Percentiles rank a stretch among this genome's conserved stretches.
phyloP scores from a whole-genome alignment of 2,888 invertebrate species.

The Nemapogon koenigi region DNA sequence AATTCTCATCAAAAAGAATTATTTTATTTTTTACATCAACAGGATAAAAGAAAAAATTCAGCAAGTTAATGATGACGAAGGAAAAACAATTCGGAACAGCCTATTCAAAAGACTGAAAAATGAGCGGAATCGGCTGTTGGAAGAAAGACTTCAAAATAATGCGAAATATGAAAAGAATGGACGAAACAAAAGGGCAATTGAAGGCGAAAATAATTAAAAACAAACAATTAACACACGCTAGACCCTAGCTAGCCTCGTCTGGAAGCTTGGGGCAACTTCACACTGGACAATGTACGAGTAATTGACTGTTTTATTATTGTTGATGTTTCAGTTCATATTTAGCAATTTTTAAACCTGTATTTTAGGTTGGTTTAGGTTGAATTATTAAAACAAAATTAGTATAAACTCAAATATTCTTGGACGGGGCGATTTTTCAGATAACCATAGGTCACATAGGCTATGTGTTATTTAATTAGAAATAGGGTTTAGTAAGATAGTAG shows the following conservation, averaged over 20 bases:
- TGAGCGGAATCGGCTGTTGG: slow-evolving; percentile 49
- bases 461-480: too few relatives aligned
- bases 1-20: slow-evolving; percentile 2
- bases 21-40: slow-evolving; percentile 7
- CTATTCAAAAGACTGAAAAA: slow-evolving; percentile 51
- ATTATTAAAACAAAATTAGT: too few relatives aligned
- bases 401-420: too few relatives aligned
- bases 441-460: too few relatives aligned
- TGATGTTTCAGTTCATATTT: too few relatives aligned
- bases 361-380: too few relatives aligned
- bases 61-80: slow-evolving; percentile 57
- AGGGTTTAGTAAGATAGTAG: too few relatives aligned
- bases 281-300: too few relatives aligned
- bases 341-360: too few relatives aligned
- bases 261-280: too few relatives aligned
- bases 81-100: slow-evolving; percentile 42
- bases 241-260: slow-evolving; percentile 13
- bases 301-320: too few relatives aligned
- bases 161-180: slow-evolving; percentile 46
- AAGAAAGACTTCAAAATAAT: slow-evolving; percentile 53
- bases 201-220: slow-evolving; percentile 60
- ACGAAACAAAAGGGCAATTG: slow-evolving; percentile 59
- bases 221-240: slow-evolving; percentile 61
- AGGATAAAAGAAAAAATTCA: slow-evolving; percentile 14
- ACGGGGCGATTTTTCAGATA: too few relatives aligned